A percentile compares a stretch with the other conserved stretches of the same genome.
phyloP scores from a whole-genome alignment of 2,797 vertebrate species.

The Spinus pinus region DNA sequence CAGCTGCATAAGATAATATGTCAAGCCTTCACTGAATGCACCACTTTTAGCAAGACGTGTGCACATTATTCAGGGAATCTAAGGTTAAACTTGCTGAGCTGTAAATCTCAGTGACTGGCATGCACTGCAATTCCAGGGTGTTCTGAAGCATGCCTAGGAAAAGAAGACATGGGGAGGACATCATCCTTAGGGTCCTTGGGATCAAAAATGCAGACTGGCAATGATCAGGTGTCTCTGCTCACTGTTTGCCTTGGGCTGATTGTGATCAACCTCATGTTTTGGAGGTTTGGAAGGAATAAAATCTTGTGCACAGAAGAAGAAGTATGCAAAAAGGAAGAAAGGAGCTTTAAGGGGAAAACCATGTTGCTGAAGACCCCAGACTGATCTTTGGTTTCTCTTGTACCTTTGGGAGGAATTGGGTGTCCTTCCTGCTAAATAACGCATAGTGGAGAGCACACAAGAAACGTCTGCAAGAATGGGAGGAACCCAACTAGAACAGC shows the following conservation, averaged over 20 bases:
- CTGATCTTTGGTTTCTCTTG: not conserved
- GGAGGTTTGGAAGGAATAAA: not conserved
- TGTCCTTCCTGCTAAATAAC: not conserved
- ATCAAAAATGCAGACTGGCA: not conserved
- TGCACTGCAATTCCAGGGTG: not conserved
- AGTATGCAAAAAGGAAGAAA: not conserved
- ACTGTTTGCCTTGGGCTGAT: not conserved
- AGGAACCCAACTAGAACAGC: not conserved
- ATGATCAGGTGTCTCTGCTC: not conserved
- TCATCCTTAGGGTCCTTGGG: not conserved
- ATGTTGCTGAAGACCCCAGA: not conserved
- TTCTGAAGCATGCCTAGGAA: not conserved
- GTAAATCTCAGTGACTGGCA: not conserved
- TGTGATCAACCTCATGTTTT: not conserved
- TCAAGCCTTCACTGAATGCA: not conserved
- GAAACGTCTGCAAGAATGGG: not conserved
- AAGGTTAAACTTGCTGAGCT: slow-evolving; percentile 31
- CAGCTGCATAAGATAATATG: slow-evolving; percentile 16
- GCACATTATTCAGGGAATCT: not conserved
- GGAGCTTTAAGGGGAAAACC: not conserved
- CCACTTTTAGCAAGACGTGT: not conserved
- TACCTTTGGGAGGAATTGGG: not conserved
- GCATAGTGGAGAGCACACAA: not conserved
- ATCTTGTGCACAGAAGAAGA: not conserved
- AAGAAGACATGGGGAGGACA: not conserved